These are phyloP conservation scores for Furnarius figulus DNA, from an alignment of 2,113 vertebrate genomes.

Conservation along the genomic window DNA sequence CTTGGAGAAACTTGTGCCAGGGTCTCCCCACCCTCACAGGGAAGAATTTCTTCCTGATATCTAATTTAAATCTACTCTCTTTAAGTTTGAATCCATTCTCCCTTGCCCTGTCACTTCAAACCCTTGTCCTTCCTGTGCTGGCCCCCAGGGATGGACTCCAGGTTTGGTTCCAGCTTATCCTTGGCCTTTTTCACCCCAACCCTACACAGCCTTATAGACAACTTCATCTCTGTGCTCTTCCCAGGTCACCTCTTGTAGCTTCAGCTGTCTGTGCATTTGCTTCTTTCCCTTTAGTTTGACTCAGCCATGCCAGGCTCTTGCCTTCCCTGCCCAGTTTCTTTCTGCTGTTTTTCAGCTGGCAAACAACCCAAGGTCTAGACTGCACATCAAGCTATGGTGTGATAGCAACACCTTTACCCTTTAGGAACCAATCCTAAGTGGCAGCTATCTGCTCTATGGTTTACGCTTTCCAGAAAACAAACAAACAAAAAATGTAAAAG, in stretches of 20 bases:
- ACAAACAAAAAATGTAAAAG: neutral
- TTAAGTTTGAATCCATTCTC: neutral
- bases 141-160: neutral
- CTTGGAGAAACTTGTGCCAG: neutral
- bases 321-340: neutral
- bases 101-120: neutral
- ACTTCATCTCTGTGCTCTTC: neutral
- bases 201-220: neutral
- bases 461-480: neutral
- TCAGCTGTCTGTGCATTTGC: neutral
- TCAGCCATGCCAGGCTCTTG: neutral
- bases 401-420: neutral
- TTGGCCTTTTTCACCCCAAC: neutral
- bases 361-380: neutral
- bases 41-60: neutral
- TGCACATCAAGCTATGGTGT: neutral
- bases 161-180: neutral
- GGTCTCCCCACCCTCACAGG: neutral
- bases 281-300: neutral
- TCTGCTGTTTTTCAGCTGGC: neutral
- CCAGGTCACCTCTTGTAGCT: neutral
- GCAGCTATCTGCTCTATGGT: neutral
- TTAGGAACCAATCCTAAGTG: neutral
- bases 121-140: too few species aligned
- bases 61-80: neutral